Evolutionary conservation across 2,113 vertebrate species (phyloP).

Genomic region (Rhinolophus ferrumequinum): DNA sequence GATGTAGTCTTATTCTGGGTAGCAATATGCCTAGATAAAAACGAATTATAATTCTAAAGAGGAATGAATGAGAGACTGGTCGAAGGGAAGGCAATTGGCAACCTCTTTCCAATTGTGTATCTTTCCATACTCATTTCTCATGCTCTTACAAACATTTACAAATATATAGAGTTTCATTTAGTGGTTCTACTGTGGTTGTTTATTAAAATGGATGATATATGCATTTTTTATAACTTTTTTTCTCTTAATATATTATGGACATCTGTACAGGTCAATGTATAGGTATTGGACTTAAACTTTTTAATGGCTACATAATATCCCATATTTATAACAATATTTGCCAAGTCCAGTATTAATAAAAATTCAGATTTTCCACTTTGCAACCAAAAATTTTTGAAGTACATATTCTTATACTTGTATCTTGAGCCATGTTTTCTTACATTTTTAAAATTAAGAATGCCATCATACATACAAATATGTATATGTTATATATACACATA

Average conservation of each 20-base stretch:
- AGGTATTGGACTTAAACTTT: not conserved
- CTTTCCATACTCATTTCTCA: not conserved
- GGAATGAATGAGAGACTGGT: not conserved
- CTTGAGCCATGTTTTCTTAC: not conserved
- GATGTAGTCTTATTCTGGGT: not conserved
- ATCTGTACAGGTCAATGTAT: not conserved
- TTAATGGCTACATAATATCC: not conserved
- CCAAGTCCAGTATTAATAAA: not conserved
- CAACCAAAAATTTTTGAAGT: not conserved
- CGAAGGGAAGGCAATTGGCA: not conserved
- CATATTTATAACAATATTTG: constrained; percentile 1
- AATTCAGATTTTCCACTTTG: constrained; percentile 28
- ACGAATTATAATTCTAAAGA: not conserved
- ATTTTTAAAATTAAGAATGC: constrained; percentile 39
- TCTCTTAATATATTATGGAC: not conserved
- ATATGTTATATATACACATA: not conserved
- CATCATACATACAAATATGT: not conserved
- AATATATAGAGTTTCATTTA: not conserved
- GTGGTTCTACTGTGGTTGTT: not conserved
- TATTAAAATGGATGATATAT: not conserved
- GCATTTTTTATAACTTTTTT: not conserved
- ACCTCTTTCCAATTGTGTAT: not conserved
- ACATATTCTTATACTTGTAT: not conserved
- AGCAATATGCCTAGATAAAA: not conserved
- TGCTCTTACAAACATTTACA: not conserved